Evolutionary conservation across 2,888 invertebrate species (phyloP).

Genomic region (Clepsis dumicolana): DNA sequence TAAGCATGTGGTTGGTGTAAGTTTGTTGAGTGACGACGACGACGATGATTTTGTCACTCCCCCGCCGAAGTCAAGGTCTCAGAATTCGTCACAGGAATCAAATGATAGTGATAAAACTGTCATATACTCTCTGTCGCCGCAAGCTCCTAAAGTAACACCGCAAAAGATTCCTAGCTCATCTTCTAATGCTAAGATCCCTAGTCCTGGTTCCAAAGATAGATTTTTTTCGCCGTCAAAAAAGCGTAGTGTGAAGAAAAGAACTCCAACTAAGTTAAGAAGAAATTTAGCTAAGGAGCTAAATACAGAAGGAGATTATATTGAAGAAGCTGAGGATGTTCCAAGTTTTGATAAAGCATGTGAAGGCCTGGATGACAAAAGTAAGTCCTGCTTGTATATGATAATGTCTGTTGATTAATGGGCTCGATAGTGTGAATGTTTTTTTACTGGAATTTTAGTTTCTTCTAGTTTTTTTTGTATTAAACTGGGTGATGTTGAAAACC

Average conservation of each 20-base stretch:
- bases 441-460: too few relatives aligned
- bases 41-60: slow-evolving; percentile 49
- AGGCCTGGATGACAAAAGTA: slow-evolving; percentile 75
- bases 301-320: slow-evolving; percentile 11
- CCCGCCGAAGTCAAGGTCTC: slow-evolving; percentile 16
- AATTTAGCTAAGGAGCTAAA: slow-evolving; percentile 52
- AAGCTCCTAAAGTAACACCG: slow-evolving; percentile 41
- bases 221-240: slow-evolving; percentile 74
- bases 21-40: slow-evolving; percentile 57
- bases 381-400: slow-evolving; percentile 47
- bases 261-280: slow-evolving; percentile 57
- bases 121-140: slow-evolving; percentile 52
- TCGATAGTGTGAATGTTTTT: too few relatives aligned
- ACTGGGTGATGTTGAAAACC: too few relatives aligned
- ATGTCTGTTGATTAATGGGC: neutral
- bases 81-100: slow-evolving; percentile 28
- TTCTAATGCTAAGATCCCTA: slow-evolving; percentile 46
- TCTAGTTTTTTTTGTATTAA: too few relatives aligned
- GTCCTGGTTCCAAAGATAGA: slow-evolving; percentile 55
- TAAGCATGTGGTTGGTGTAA: slow-evolving; percentile 51
- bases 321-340: slow-evolving; percentile 43
- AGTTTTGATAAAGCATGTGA: slow-evolving; percentile 52
- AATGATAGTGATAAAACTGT: slow-evolving; percentile 48
- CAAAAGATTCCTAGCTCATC: slow-evolving; percentile 46
- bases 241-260: slow-evolving; percentile 54